phyloP scores from a whole-genome alignment of 2,888 invertebrate genomes.

The Dichetophora obliterata region DNA sequence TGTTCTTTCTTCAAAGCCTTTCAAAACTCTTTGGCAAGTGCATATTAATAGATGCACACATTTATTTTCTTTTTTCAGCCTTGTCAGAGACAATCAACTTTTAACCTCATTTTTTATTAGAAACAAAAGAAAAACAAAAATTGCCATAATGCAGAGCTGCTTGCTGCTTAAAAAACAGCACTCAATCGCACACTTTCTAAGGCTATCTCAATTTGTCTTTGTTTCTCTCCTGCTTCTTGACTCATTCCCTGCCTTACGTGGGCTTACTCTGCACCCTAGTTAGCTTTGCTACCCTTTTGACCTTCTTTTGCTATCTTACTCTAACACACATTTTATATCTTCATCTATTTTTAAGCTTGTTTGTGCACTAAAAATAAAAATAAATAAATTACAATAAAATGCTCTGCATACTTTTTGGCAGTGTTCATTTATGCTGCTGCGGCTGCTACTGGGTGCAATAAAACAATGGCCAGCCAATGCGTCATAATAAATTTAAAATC shows the following conservation, averaged over 20 bases:
- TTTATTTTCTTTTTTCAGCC: not conserved
- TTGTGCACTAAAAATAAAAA: too few species aligned
- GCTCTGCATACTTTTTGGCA: conserved; percentile 17
- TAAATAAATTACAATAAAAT: not conserved
- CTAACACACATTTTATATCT: too few species aligned
- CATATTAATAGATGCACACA: conserved; percentile 7
- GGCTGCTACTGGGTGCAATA: not conserved
- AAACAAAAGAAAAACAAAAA: not conserved
- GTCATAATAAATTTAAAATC: conserved; percentile 13
- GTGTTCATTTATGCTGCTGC: not conserved
- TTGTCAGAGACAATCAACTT: conserved; percentile 56
- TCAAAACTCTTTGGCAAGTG: not conserved
- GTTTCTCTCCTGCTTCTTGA: too few species aligned
- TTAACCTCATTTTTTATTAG: conserved; percentile 59
- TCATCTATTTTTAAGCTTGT: too few species aligned
- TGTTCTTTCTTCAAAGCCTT: too few species aligned
- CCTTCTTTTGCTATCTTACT: too few species aligned
- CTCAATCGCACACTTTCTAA: too few species aligned
- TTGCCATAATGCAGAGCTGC: conserved; percentile 7
- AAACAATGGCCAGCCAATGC: conserved; percentile 4
- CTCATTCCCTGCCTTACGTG: too few species aligned
- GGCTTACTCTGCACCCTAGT: too few species aligned
- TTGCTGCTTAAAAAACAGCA: too few species aligned
- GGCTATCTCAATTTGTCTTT: too few species aligned
- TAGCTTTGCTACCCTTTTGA: too few species aligned